Evolutionary conservation across 2,113 vertebrate genomes (phyloP).

Genomic region (Vulpes vulpes): DNA sequence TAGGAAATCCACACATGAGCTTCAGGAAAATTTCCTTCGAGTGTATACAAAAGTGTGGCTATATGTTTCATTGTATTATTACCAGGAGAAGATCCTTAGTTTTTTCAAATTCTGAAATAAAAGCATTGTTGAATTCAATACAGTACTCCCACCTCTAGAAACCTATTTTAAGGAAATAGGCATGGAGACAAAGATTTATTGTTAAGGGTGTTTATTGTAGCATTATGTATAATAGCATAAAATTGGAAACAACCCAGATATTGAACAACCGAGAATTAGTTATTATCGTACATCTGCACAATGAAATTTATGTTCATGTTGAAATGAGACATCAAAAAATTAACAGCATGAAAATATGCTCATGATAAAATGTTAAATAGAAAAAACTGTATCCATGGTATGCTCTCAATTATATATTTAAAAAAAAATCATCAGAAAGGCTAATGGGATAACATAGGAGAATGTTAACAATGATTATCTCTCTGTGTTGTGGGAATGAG

Average conservation of each 20-base stretch:
- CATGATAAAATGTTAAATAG: conserved; percentile 59
- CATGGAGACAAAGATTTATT: conserved; percentile 54
- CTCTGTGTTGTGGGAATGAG: conserved; percentile 41
- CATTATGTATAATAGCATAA: conserved; percentile 38
- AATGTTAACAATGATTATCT: conserved; percentile 66
- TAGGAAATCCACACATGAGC: conserved; percentile 27
- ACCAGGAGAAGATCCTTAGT: conserved; percentile 1
- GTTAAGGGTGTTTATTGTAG: conserved; percentile 60
- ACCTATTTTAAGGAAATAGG: conserved; percentile 54
- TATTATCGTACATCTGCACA: conserved; percentile 58
- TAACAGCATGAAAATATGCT: conserved; percentile 63
- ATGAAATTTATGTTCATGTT: conserved; percentile 65
- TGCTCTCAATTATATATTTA: conserved; percentile 60
- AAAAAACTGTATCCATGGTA: conserved; percentile 29
- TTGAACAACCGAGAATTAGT: conserved; percentile 66
- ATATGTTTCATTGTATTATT: conserved; percentile 54
- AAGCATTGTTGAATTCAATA: conserved; percentile 56
- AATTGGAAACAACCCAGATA: conserved; percentile 70
- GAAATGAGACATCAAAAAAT: conserved; percentile 71
- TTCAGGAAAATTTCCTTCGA: conserved; percentile 52
- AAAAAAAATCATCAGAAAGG: conserved; percentile 29
- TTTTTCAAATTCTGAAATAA: conserved; percentile 66
- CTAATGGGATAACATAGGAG: conserved; percentile 50
- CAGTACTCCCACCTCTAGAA: conserved; percentile 19
- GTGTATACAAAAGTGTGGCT: not conserved